phyloP scores from a whole-genome alignment of 2,888 invertebrate species.

The Ophonus ardosiacus region DNA sequence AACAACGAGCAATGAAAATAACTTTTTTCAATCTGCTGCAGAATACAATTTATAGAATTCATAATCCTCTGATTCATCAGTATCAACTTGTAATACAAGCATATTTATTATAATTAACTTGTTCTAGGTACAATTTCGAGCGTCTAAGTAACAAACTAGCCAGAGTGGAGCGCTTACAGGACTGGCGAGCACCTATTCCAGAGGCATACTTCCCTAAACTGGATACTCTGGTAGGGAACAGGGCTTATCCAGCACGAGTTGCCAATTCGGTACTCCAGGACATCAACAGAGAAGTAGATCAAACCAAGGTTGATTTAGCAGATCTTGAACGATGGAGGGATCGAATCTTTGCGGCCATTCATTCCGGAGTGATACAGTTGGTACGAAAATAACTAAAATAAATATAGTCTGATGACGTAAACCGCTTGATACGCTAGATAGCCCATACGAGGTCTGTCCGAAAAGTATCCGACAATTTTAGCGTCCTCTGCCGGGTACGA shows the following conservation, averaged over 20 bases:
- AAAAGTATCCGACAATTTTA: no score
- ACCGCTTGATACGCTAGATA: no score
- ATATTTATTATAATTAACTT: no score
- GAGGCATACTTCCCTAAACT: slow-evolving; percentile 92
- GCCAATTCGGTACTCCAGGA: slow-evolving; percentile 79
- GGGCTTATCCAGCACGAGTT: slow-evolving; percentile 86
- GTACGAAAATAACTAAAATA: slow-evolving; percentile 75
- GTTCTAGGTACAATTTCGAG: slow-evolving; percentile 84
- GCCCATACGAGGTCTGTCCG: no score
- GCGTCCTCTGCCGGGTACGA: no score
- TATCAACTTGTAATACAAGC: no score
- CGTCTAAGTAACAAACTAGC: slow-evolving; percentile 84
- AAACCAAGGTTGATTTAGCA: slow-evolving; percentile 81
- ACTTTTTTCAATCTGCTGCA: no score
- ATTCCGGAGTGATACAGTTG: slow-evolving; percentile 79
- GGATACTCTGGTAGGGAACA: slow-evolving; percentile 86
- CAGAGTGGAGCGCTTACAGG: slow-evolving; percentile 81
- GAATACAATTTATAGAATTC: no score
- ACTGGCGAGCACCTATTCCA: slow-evolving; percentile 83
- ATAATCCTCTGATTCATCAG: no score
- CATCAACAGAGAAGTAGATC: slow-evolving; percentile 83
- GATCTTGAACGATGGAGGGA: slow-evolving; percentile 87
- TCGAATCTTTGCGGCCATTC: slow-evolving; percentile 84
- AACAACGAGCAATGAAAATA: no score
- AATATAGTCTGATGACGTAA: no score